Percentiles rank a stretch among this genome's conserved stretches.
phyloP scores from a whole-genome alignment of 2,797 vertebrate species.

The Sebastolobus alascanus region DNA sequence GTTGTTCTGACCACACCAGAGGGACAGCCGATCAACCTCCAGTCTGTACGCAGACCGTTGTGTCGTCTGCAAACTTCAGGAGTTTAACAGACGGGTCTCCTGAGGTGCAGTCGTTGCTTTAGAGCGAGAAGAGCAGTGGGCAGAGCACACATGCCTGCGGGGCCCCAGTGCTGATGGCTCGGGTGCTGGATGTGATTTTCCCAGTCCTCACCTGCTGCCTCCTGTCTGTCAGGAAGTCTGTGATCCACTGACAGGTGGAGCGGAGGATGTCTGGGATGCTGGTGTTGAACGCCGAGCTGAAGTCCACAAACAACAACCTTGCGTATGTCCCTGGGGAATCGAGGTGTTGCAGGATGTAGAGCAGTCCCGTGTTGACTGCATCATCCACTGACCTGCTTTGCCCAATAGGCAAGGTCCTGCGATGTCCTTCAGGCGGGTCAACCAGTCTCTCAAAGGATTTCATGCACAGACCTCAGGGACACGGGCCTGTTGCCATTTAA shows the following conservation, averaged over 20 bases:
- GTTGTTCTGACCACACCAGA: no score
- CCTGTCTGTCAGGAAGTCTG: neutral
- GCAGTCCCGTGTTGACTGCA: neutral
- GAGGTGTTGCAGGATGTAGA: neutral
- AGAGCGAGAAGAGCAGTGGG: neutral
- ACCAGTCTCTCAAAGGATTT: neutral
- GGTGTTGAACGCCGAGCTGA: neutral
- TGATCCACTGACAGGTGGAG: neutral
- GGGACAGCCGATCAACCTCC: no score
- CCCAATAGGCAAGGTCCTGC: neutral
- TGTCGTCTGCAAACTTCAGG: neutral
- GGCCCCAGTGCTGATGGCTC: neutral
- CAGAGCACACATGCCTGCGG: neutral
- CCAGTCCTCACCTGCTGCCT: neutral
- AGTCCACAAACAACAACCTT: neutral
- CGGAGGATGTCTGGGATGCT: neutral
- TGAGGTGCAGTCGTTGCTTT: neutral
- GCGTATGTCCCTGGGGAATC: neutral
- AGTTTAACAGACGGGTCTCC: neutral
- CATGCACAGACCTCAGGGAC: neutral
- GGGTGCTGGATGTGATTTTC: neutral
- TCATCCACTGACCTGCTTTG: neutral
- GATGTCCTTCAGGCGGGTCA: neutral
- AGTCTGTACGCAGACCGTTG: neutral
- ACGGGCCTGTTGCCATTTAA: neutral